These are phyloP conservation scores for Hydrozoanthus tunicans DNA, from an alignment of 64 coral and sea anemone genomes.

Conservation along the genomic window DNA sequence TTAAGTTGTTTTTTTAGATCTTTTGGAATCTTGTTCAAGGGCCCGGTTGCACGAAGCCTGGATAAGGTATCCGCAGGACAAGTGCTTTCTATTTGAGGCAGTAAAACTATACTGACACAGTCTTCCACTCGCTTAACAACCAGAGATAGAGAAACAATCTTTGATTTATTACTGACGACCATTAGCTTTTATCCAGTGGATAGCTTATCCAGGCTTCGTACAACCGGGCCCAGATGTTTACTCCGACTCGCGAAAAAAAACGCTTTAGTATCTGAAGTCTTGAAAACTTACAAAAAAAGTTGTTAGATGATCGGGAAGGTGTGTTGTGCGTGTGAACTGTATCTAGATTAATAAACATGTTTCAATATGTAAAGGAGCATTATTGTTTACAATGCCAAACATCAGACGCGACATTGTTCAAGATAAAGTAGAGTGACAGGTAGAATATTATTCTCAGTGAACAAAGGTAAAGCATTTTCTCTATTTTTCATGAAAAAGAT, in stretches of 20 bases:
- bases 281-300: constrained; percentile 4
- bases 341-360: not conserved
- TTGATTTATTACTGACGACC: too few relatives aligned
- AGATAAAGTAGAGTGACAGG: constrained; percentile 23
- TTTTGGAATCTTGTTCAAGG: too few relatives aligned
- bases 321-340: not conserved
- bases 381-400: too few relatives aligned
- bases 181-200: too few relatives aligned
- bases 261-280: constrained; percentile 14
- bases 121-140: too few relatives aligned
- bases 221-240: too few relatives aligned
- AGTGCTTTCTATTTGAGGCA: too few relatives aligned
- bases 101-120: not conserved
- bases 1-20: too few relatives aligned
- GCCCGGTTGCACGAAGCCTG: too few relatives aligned
- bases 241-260: not conserved
- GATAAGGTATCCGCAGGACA: too few relatives aligned
- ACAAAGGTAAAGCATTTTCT: constrained; percentile 48
- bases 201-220: too few relatives aligned
- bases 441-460: constrained; percentile 37
- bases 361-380: not conserved
- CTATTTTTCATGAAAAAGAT: constrained; percentile 38
- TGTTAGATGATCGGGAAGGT: not conserved
- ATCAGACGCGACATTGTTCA: not conserved
- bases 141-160: too few relatives aligned